Evolutionary conservation across 2,113 vertebrate species (phyloP), one percentile per base, ranked within the genome.

Genomic region (Callocephalon fimbriatum): DNA sequence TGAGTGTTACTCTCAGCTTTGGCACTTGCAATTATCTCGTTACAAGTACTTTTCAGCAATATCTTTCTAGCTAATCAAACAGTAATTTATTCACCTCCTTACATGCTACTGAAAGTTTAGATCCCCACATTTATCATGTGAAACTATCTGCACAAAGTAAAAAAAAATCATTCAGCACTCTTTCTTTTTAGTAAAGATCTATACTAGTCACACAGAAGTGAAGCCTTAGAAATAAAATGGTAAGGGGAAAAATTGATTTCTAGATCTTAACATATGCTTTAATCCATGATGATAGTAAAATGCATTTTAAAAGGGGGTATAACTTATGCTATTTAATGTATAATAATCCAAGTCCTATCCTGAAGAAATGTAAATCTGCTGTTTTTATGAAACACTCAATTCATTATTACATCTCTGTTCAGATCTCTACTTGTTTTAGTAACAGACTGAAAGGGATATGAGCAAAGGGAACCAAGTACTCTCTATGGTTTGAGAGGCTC

Each of bases 41-140:
- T 97, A 75, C 86, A 96, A 97, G 86, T 88, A 95, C 94, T 95
- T 95, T 91, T 73, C 63, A 84, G 94, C 93, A 89, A 87, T 93
- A 93, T 97, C 96, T 98, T 97, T 96, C 96, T 96, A 96, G 76
- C 91, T 97, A 97, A 98, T 97, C n/a, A 61, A 98, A 95, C 85
- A 72, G 72, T 63, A 23, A 94, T 96, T 95, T 88, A 95, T 97
- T 96, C 85, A 96, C 67, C 86, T 93, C 63, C 59, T 79, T 86
- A 92, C 23, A 22, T 53, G 56, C 95, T 77, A 84, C 50, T 79
- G 88, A 96, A 88, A 81, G 96, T 96, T 95, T 63, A 96, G 94
- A 73, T 72, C 80, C 87, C 54, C 65, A 61, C 84, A 89, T 82
- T 86, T 90, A 73, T 92, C 44, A 42, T 29, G 27, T 59, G 80